These are phyloP conservation scores for Gouania willdenowi DNA, from an alignment of 2,797 vertebrate genomes.

Conservation along the genomic window DNA sequence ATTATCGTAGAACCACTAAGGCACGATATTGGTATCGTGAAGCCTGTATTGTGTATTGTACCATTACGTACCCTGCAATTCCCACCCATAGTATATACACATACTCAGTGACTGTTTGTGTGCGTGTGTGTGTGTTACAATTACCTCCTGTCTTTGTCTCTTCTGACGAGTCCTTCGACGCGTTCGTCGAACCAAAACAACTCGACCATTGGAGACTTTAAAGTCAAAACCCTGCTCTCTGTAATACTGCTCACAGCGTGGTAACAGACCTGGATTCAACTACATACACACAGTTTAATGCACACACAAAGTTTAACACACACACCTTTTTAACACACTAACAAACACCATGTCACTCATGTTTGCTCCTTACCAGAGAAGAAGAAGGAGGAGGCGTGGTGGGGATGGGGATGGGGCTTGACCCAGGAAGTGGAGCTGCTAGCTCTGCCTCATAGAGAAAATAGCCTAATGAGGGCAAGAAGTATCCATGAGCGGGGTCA, in stretches of 20 bases:
- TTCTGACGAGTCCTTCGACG: conserved; percentile 40
- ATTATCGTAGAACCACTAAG: no score
- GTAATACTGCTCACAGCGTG: conserved; percentile 80
- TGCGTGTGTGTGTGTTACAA: no score
- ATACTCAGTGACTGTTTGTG: no score
- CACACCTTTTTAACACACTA: background rate
- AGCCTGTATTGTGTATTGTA: no score
- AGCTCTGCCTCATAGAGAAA: conserved; percentile 87
- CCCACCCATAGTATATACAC: no score
- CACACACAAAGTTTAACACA: background rate
- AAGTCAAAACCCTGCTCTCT: conserved; percentile 81
- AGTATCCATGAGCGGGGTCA: conserved; percentile 77
- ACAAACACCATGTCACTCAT: background rate
- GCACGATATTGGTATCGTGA: no score
- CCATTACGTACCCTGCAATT: no score
- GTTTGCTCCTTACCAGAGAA: conserved; percentile 66
- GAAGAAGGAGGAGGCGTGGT: conserved; percentile 12
- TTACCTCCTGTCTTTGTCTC: conserved; percentile 54
- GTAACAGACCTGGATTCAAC: conserved; percentile 65
- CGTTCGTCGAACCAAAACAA: conserved; percentile 73
- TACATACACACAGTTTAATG: conserved; percentile 29
- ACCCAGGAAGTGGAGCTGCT: conserved; percentile 56
- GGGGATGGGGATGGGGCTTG: conserved; percentile 28
- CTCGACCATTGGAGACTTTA: conserved; percentile 71
- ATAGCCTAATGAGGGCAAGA: conserved; percentile 81